A percentile compares a stretch with the other conserved stretches of the same genome.
Evolutionary conservation across 2,797 vertebrate species (phyloP).

Genomic region (Diplodus puntazzo): DNA sequence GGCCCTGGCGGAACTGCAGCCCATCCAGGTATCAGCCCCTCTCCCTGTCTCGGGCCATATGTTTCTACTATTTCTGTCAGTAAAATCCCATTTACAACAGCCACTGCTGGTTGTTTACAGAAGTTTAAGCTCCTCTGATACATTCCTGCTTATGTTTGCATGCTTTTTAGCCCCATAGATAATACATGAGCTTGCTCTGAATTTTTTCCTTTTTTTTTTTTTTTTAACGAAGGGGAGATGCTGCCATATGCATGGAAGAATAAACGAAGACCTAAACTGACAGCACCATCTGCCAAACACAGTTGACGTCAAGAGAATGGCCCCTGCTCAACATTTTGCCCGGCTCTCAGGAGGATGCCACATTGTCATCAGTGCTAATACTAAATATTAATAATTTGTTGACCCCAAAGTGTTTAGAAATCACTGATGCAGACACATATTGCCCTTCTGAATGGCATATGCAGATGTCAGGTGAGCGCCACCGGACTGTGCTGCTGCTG

Average conservation of each 20-base stretch:
- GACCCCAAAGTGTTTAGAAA: conserved; percentile 90
- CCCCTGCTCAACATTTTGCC: conserved; percentile 82
- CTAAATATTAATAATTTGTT: conserved; percentile 88
- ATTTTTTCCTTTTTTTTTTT: conserved; percentile 71
- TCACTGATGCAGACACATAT: conserved; percentile 85
- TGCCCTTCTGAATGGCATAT: conserved; percentile 87
- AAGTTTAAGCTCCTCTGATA: conserved; percentile 90
- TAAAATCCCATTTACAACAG: conserved; percentile 91
- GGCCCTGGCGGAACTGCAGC: conserved; percentile 84
- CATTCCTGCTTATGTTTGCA: conserved; percentile 85
- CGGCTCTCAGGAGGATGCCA: conserved; percentile 84
- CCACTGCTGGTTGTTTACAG: conserved; percentile 90
- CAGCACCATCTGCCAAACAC: conserved; percentile 92
- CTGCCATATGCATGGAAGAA: conserved; percentile 89
- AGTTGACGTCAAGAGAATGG: conserved; percentile 85
- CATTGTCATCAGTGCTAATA: conserved; percentile 86
- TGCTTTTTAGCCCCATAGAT: conserved; percentile 91
- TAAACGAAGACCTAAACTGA: conserved; percentile 90
- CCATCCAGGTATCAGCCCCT: conserved; percentile 86
- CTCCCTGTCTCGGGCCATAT: conserved; percentile 92
- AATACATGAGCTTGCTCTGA: conserved; percentile 87
- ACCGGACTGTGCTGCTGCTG: conserved; percentile 56
- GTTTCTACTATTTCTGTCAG: conserved; percentile 93
- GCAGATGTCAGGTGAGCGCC: conserved; percentile 87
- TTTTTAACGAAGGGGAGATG: conserved; percentile 86